Conservation (phyloP, 2,888 invertebrate genomes). For the Hemicrepidius hirtus region DNA sequence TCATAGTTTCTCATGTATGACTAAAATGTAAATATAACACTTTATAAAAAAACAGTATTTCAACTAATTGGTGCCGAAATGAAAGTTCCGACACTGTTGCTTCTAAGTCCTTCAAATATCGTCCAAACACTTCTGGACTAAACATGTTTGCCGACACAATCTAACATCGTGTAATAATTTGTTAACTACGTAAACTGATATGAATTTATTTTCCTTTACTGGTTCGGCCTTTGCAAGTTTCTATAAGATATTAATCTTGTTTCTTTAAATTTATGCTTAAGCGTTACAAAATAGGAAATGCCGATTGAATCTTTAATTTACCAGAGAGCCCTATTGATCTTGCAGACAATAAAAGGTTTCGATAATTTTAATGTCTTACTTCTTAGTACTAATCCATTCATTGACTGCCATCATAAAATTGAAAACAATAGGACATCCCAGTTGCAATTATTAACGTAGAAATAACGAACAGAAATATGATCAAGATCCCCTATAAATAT, state of each 20-base stretch:
- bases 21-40: too few species aligned
- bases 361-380: slow-evolving; percentile 32
- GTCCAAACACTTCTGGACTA: not conserved
- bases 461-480: not conserved
- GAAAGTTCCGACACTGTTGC: too few species aligned
- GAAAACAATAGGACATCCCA: slow-evolving; percentile 19
- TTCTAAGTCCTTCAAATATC: slow-evolving; percentile 1
- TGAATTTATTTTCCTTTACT: slow-evolving; percentile 8
- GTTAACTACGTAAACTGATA: slow-evolving; percentile 15
- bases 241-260: slow-evolving; percentile 10
- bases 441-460: slow-evolving; percentile 17
- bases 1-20: too few species aligned
- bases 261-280: slow-evolving; percentile 2
- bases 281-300: slow-evolving; percentile 24
- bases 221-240: slow-evolving; percentile 6
- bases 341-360: slow-evolving; percentile 10
- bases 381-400: slow-evolving; percentile 26
- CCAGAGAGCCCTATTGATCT: not conserved
- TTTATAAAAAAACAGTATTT: too few species aligned
- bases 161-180: slow-evolving; percentile 11
- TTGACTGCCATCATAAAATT: slow-evolving; percentile 22
- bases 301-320: slow-evolving; percentile 26
- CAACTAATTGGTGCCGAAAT: too few species aligned
- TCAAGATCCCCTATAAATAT: slow-evolving; percentile 13
- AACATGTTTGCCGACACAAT: not conserved